Percentiles rank a stretch among this genome's conserved stretches.
Evolutionary conservation across 1,140 invertebrate species (phyloP).

Genomic region (Prorops nasuta): DNA sequence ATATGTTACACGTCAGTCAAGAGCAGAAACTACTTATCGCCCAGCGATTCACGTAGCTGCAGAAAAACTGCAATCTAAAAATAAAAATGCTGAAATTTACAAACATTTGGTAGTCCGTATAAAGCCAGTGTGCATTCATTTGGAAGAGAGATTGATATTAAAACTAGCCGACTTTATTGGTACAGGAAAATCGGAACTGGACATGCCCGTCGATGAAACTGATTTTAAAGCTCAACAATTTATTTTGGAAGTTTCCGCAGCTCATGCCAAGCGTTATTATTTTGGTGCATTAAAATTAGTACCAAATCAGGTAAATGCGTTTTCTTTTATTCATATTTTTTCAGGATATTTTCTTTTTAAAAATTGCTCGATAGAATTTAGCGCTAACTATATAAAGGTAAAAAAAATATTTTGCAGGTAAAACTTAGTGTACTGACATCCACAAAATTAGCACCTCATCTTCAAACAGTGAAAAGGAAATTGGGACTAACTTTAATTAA

Average conservation of each 20-base stretch:
- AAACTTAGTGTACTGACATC: slow-evolving; percentile 84
- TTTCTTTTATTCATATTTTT: neutral
- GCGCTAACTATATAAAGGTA: neutral
- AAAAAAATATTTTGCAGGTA: slow-evolving; percentile 57
- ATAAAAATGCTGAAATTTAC: slow-evolving; percentile 70
- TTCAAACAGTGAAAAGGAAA: slow-evolving; percentile 80
- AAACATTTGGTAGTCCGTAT: slow-evolving; percentile 79
- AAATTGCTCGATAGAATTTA: neutral
- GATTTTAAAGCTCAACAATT: slow-evolving; percentile 75
- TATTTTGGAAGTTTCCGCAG: slow-evolving; percentile 75
- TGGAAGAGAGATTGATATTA: slow-evolving; percentile 87
- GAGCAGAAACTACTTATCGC: slow-evolving; percentile 49
- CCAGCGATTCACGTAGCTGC: slow-evolving; percentile 67
- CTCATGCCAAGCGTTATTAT: slow-evolving; percentile 83
- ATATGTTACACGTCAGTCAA: slow-evolving; percentile 63
- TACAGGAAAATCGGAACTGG: slow-evolving; percentile 46
- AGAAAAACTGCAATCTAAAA: slow-evolving; percentile 69
- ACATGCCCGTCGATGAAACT: slow-evolving; percentile 64
- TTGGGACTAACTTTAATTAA: slow-evolving; percentile 86
- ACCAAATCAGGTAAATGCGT: slow-evolving; percentile 63
- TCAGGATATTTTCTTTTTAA: neutral
- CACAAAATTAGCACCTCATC: slow-evolving; percentile 72
- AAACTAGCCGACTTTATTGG: slow-evolving; percentile 76
- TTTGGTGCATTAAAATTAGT: slow-evolving; percentile 83
- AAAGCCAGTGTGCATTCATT: slow-evolving; percentile 78